Conservation (phyloP, 2,113 vertebrate species). For the Otocyon megalotis region DNA sequence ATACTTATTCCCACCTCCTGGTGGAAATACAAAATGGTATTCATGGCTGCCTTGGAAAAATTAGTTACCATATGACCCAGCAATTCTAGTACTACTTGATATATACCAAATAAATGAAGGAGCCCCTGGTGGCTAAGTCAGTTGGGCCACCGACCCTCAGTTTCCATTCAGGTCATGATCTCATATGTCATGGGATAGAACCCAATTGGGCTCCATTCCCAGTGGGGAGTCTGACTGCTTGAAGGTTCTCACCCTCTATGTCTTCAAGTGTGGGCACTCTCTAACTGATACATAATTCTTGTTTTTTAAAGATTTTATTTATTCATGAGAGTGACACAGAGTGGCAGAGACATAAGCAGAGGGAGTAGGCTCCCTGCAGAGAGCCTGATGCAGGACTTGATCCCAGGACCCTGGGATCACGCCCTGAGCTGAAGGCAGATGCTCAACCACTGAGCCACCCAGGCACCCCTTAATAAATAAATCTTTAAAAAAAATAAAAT, state of each 20-base stretch:
- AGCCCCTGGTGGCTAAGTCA: neutral
- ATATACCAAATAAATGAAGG: neutral
- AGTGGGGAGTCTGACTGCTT: neutral
- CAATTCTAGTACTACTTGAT: neutral
- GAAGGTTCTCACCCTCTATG: neutral
- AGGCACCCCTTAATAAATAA: too few species aligned
- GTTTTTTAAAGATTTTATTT: too few species aligned
- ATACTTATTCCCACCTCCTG: neutral
- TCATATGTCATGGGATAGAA: neutral
- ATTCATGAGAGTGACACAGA: too few species aligned
- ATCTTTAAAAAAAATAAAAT: too few species aligned
- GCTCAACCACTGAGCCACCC: too few species aligned
- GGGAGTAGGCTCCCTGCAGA: too few species aligned
- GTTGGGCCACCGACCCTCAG: neutral
- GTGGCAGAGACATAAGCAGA: too few species aligned
- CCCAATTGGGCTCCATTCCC: neutral
- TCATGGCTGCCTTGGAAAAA: neutral
- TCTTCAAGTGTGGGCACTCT: neutral
- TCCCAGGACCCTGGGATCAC: too few species aligned
- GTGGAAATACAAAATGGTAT: neutral
- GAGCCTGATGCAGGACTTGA: too few species aligned
- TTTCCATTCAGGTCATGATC: neutral
- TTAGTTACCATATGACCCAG: neutral
- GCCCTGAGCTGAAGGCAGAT: too few species aligned
- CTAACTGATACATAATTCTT: too few species aligned